Percentiles rank a stretch among this genome's conserved stretches.
These are phyloP conservation scores for Enteromius thamalakanensis DNA, from an alignment of 2,797 vertebrate species.

Conservation along the genomic window DNA sequence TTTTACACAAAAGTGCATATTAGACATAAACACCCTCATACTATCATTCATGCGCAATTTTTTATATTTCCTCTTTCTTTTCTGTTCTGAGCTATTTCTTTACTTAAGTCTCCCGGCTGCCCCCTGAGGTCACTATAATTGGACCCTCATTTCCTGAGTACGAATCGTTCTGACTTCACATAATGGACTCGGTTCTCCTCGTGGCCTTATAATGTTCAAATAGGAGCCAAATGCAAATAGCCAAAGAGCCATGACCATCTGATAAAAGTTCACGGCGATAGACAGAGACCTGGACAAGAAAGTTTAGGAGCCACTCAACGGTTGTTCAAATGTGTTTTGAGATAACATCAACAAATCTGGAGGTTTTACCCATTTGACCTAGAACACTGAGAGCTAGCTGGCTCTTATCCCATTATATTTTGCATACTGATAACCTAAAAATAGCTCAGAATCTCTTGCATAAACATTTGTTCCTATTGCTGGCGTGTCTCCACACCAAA, in stretches of 20 bases:
- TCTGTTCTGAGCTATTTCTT: slow-evolving; percentile 34
- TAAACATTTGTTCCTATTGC: slow-evolving; percentile 16
- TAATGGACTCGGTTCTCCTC: slow-evolving; percentile 60
- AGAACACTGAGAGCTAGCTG: slow-evolving; percentile 26
- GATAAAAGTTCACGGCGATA: slow-evolving; percentile 60
- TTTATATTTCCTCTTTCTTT: slow-evolving; percentile 14
- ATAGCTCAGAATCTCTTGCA: slow-evolving; percentile 5
- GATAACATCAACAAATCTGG: slow-evolving; percentile 43
- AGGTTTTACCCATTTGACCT: slow-evolving; percentile 38
- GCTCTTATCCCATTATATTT: slow-evolving; percentile 41
- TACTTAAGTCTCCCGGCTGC: slow-evolving; percentile 42
- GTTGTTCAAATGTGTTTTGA: slow-evolving; percentile 44
- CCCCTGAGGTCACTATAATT: slow-evolving; percentile 64
- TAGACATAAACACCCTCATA: slow-evolving; percentile 18
- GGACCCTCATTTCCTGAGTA: slow-evolving; percentile 64
- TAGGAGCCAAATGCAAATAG: slow-evolving; percentile 66
- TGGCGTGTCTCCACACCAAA: slow-evolving; percentile 9
- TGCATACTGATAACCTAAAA: slow-evolving; percentile 45
- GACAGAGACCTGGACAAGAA: slow-evolving; percentile 48
- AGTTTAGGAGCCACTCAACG: slow-evolving; percentile 40
- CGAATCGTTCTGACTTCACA: slow-evolving; percentile 57
- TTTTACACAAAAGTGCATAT: slow-evolving; percentile 16
- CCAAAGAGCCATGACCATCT: slow-evolving; percentile 58
- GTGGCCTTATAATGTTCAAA: slow-evolving; percentile 62
- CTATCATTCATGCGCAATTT: slow-evolving; percentile 20